Evolutionary conservation across 2,113 vertebrate genomes (phyloP).

Genomic region (Glaucomys volans): DNA sequence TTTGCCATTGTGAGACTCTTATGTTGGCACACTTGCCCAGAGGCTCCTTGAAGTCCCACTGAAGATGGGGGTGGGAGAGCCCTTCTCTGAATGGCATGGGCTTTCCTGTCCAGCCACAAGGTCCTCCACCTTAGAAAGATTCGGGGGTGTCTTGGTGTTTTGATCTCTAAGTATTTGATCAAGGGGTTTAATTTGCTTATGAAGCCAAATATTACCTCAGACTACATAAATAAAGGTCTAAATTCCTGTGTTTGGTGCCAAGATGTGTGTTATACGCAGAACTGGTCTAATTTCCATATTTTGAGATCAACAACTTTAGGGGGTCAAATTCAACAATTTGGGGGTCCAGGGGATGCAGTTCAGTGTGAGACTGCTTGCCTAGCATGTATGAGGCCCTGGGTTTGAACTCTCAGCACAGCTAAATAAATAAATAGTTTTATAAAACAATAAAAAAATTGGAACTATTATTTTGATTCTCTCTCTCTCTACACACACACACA

Average conservation of each 20-base stretch:
- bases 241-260: not conserved
- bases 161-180: not conserved
- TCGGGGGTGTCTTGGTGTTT: not conserved
- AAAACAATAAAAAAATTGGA: not conserved
- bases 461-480: not conserved
- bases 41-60: not conserved
- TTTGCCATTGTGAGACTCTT: not conserved
- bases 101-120: not conserved
- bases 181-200: not conserved
- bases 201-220: not conserved
- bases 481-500: not conserved
- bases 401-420: not conserved
- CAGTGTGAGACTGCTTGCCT: not conserved
- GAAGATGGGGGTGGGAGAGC: no score
- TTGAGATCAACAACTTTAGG: conserved; percentile 1
- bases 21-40: not conserved
- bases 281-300: not conserved
- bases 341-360: not conserved
- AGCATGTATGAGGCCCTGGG: not conserved
- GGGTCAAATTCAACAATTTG: not conserved
- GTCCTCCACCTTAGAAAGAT: not conserved
- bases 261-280: not conserved
- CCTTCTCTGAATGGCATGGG: not conserved
- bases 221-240: conserved; percentile 30
- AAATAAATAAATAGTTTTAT: not conserved